Base-by-base conservation (phyloP, 2,888 invertebrate species). In the Ophioninae sp. region DNA sequence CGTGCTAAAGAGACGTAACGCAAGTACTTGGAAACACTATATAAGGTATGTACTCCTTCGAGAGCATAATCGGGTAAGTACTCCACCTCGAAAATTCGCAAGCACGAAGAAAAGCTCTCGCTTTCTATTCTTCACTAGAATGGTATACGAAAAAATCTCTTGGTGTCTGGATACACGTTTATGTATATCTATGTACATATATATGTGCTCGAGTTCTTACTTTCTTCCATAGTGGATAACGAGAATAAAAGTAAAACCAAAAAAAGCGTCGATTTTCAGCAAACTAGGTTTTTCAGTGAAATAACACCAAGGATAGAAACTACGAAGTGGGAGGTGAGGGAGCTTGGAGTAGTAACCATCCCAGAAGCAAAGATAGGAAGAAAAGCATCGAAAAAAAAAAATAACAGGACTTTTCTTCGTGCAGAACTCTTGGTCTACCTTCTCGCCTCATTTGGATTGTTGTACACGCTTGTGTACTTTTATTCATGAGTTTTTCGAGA, bases 261-360 rank as follows among this genome's bases (percentile, higher is more conserved):
- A 22, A 41, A 67, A 37, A 68, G 61, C 77, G 69, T 78, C 69
- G 77, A 78, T 69, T 78, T 78, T 37, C 63, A 63, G 20, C 63
- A 78, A 39, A 17, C 58, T 59, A 69, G 37, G 30, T 30, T 69
- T 63, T 63, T 69, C 51, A 44, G 63, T 39, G 37, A 44, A 69
- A 78, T 61, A 78, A 30, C 30, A 59, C 59, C 30, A 71, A 67
- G 76, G 22, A 17, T 63, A 37, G 63, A 30, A 61, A 20, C n/a
- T 51, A 61, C 20, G 41, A 51, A 58, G 39, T 30, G 30, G 30
- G 30, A 3, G 1, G 30, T 30, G 30, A 30, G 30, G 30, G 1
- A 30, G 30, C 30, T 30, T 30, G 30, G 30, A 1, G 59, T 67
- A n/a, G 67, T 67, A 51, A 51, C 44, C 44, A 30, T 58, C 22